Evolutionary conservation across 2,888 invertebrate genomes (phyloP).

Genomic region (Uloborus plumipes): DNA sequence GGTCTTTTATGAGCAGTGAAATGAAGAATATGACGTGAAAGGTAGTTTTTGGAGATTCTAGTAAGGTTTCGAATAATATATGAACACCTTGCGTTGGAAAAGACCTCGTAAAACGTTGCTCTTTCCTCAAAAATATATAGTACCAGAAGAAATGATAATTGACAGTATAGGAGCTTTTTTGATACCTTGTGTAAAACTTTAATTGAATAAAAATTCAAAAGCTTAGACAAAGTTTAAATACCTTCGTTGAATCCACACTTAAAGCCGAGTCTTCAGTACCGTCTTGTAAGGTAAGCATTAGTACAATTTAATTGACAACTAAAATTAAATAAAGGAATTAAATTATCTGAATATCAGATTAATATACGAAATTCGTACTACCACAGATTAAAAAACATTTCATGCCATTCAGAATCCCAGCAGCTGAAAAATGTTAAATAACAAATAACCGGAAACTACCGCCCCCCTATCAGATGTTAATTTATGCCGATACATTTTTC

Average conservation of each 20-base stretch:
- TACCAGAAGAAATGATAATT: too few relatives aligned
- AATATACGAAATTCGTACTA: not conserved
- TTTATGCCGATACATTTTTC: not conserved
- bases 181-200: too few relatives aligned
- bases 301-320: conserved; percentile 11
- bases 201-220: too few relatives aligned
- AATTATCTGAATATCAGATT: conserved; percentile 1
- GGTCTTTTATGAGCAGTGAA: too few relatives aligned
- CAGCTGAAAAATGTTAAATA: conserved; percentile 26
- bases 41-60: too few relatives aligned
- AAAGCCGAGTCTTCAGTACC: conserved; percentile 57
- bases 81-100: too few relatives aligned
- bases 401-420: conserved; percentile 3
- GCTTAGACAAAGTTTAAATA: not conserved
- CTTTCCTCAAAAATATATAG: too few relatives aligned
- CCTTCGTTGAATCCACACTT: conserved; percentile 58
- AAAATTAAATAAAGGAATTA: not conserved
- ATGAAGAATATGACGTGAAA: too few relatives aligned
- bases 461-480: conserved; percentile 53
- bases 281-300: conserved; percentile 65
- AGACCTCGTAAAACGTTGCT: too few relatives aligned
- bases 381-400: not conserved
- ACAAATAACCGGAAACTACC: conserved; percentile 61
- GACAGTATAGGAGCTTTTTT: too few relatives aligned
- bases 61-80: too few relatives aligned